Percentiles rank a stretch among this genome's conserved stretches.
Evolutionary conservation across 2,888 invertebrate species (phyloP).

Genomic region (Drosophila nr. perissopoda): DNA sequence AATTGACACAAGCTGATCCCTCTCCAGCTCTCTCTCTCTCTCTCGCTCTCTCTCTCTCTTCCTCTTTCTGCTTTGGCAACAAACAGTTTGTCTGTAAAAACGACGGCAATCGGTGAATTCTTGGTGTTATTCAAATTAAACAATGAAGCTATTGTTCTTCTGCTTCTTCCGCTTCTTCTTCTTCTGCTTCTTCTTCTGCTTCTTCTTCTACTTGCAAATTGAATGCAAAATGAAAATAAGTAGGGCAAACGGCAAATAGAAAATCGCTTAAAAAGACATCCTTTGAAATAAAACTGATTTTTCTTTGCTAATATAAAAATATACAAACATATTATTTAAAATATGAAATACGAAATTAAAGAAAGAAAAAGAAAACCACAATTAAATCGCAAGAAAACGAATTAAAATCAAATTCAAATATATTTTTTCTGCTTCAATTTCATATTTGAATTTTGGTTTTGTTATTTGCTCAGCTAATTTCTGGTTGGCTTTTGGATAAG

Average conservation of each 20-base stretch:
- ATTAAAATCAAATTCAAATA: not conserved
- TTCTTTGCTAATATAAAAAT: too few relatives aligned
- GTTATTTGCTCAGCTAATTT: not conserved
- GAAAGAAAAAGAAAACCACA: not conserved
- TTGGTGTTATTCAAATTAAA: constrained; percentile 27
- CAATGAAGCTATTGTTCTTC: constrained; percentile 48
- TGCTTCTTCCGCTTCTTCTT: not conserved
- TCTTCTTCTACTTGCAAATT: too few relatives aligned
- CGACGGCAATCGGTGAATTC: constrained; percentile 18
- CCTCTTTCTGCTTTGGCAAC: constrained; percentile 27
- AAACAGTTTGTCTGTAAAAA: constrained; percentile 54
- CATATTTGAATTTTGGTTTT: not conserved
- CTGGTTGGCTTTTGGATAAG: not conserved
- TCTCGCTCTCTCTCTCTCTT: not conserved
- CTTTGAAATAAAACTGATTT: not conserved
- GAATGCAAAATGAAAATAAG: not conserved
- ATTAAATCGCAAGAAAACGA: not conserved
- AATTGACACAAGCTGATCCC: not conserved
- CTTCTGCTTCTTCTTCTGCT: not conserved
- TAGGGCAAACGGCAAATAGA: not conserved
- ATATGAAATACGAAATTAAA: too few relatives aligned
- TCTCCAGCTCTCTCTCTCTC: not conserved
- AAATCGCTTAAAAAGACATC: not conserved
- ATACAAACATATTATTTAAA: too few relatives aligned
- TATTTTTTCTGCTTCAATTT: not conserved